Base-by-base conservation (phyloP, 2,888 invertebrate genomes). In the Spodoptera exigua region DNA sequence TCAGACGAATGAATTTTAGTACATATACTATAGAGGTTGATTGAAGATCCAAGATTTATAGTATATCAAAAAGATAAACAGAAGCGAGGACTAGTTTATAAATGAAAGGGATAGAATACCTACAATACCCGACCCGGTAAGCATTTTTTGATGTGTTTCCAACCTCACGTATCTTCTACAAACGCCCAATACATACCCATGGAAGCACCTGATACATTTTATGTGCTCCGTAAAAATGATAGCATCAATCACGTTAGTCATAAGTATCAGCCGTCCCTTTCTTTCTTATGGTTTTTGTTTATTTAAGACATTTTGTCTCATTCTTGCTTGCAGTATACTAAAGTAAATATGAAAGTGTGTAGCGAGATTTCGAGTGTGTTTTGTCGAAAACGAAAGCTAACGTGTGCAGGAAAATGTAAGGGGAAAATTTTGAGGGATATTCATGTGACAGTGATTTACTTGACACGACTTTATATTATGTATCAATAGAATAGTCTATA, bases 81-180 rank as follows among this genome's bases (percentile, higher is more conserved):
- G 13, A 62, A 27, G 11, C 21, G 11, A n/a, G 12, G 9, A 32
- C 39, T 70, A 63, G 27, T 65, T 51, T 47, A 53, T 68, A 68
- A 61, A 51, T 51, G 11, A 40, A 40, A 51, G 52, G 52, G 39
- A 51, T 49, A 34, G 35, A 48, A 44, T 39, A 43, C 43, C 47
- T 47, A 12, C 27, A 56, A 47, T 27, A 55, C 32, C 48, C 9
- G 39, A n/a, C 36, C 11, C 48, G 40, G 71, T 73, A 73, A 73
- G 75, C 56, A 66, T 70, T 73, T 74, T 74, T 75, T 75, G 62
- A 75, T 75, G 72, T 45, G 46, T 71, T 67, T 67, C 60, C 61
- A 34, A 74, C 74, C 76, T 44, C 58, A 54, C 74, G 70, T 74
- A 70, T 61, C 75, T 64, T 54, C 52, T 54, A 39, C 18, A 69